Base-by-base conservation (phyloP, 2,797 vertebrate genomes). In the Remorina albescens region DNA sequence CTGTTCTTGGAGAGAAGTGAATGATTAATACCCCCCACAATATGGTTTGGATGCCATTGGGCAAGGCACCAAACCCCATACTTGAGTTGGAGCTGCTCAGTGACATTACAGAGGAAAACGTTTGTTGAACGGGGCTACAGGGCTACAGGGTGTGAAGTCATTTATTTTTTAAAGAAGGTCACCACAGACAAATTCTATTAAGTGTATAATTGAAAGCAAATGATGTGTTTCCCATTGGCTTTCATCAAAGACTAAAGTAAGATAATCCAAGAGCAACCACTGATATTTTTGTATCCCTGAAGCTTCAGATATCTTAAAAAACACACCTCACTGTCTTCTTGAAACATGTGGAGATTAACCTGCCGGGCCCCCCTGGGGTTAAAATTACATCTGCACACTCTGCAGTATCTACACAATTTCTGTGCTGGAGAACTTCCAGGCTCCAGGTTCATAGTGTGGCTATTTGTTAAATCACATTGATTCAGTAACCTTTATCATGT, bases 131-230 rank as follows among this genome's bases (percentile, higher is more conserved):
- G 75, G 74, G 55, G 67, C 63, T 74, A 64, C 42, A n/a, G n/a
- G n/a, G n/a, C n/a, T n/a, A 3, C 9, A 26, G 13, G 26, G 47
- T 62, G 57, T 83, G 73, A 80, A 36, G 63, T 78, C 65, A 80
- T 84, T 47, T 67, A 34, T 82, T 80, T 74, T 41, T 32, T 68
- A 37, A 73, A 46, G 21, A 25, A 67, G 65, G 78, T 74, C 74
- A 41, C 60, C 15, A 21, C 55, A 55, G 71, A 75, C 62, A 78
- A 55, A 82, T 78, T 67, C 13, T 60, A 82, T 77, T 47, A 51
- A 74, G 79, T 26, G 65, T 19, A 26, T 70, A 54, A 55, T 66
- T 53, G 46, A 56, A 57, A 63, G 69, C 5, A 23, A 62, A 50
- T 36, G 49, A 49, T 34, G 34, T 54, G 65, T 62, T 76, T 71